Percentiles rank a stretch among this genome's conserved stretches.
phyloP scores from a whole-genome alignment of 1,140 invertebrate genomes.

The Saccostrea echinata region DNA sequence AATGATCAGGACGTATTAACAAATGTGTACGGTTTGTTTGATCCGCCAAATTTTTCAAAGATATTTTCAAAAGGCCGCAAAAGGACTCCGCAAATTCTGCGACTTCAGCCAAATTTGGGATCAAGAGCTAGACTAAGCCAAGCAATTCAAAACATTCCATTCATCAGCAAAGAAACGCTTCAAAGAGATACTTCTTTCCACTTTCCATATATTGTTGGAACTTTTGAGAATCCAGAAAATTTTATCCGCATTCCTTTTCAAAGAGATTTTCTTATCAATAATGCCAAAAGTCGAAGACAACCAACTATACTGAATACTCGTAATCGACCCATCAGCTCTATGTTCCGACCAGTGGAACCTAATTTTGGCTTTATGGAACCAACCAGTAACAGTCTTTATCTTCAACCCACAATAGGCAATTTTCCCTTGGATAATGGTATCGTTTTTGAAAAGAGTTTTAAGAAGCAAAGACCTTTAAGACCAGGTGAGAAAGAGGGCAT shows the following conservation, averaged over 20 bases:
- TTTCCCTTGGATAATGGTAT: background rate
- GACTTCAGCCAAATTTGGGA: background rate
- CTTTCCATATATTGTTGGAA: background rate
- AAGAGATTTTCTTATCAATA: background rate
- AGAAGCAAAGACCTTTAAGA: background rate
- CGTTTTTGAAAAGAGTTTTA: background rate
- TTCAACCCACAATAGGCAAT: background rate
- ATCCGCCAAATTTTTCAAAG: background rate
- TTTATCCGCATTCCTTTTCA: conserved; percentile 26
- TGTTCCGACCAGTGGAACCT: background rate
- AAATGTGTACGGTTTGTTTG: background rate
- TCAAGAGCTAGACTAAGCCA: background rate
- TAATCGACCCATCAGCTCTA: too few species aligned
- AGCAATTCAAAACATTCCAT: background rate
- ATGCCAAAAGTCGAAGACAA: background rate
- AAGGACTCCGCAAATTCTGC: background rate
- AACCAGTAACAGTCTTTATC: background rate
- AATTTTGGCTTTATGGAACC: background rate
- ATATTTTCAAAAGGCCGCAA: background rate
- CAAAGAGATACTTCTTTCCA: background rate
- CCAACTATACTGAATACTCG: background rate
- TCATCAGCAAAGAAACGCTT: background rate
- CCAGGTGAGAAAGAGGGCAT: background rate
- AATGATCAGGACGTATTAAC: background rate
- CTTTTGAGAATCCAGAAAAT: background rate